A percentile compares a stretch with the other conserved stretches of the same genome.
These are phyloP conservation scores for Zoanthus gigantus DNA, from an alignment of 92 coral and sea anemone species.

Conservation along the genomic window DNA sequence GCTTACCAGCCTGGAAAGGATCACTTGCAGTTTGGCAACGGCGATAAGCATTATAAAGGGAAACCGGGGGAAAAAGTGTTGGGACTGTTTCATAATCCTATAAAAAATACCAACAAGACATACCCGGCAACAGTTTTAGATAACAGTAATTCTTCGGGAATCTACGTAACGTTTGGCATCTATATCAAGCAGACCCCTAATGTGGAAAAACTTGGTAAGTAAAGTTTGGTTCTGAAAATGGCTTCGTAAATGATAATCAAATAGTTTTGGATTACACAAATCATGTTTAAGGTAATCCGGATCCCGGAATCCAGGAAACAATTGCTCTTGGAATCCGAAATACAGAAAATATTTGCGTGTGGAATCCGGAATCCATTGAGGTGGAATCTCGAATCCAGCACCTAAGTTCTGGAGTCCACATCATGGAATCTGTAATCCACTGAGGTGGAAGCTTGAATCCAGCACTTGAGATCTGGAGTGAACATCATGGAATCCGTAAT, in stretches of 20 bases:
- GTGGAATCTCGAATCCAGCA: too few species aligned
- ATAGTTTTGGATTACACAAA: not conserved
- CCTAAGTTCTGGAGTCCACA: too few species aligned
- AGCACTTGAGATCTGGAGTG: too few species aligned
- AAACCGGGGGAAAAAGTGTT: not conserved
- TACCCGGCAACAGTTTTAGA: not conserved
- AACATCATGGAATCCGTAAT: too few species aligned
- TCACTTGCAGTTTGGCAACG: not conserved
- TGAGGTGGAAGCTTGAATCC: too few species aligned
- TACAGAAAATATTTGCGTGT: too few species aligned
- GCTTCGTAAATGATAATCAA: not conserved
- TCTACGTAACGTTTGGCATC: not conserved
- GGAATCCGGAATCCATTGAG: too few species aligned
- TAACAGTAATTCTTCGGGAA: not conserved
- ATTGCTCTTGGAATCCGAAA: too few species aligned
- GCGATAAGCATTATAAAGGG: not conserved
- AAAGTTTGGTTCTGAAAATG: not conserved
- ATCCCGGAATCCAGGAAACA: not conserved
- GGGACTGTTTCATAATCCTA: not conserved
- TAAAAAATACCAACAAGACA: not conserved
- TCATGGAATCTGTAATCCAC: too few species aligned
- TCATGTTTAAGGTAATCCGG: not conserved
- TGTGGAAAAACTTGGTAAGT: conserved; percentile 8
- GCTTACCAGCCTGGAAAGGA: not conserved
- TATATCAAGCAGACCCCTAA: not conserved